Conservation (phyloP, 2,113 vertebrate species). For the Planiliza haematocheilus region DNA sequence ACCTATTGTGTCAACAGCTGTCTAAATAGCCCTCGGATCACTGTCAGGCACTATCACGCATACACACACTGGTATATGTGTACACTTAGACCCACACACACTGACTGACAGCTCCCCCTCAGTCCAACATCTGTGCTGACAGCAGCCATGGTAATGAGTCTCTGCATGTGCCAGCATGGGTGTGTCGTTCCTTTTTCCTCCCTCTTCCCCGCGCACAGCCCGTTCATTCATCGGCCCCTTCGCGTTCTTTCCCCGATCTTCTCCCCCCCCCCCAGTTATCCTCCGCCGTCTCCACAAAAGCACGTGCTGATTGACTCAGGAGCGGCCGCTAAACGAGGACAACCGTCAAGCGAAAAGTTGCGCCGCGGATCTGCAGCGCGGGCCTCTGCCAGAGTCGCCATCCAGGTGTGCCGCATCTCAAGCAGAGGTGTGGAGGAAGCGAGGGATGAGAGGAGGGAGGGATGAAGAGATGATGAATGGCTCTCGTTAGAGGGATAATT, state of each 20-base stretch:
- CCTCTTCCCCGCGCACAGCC: conserved; percentile 42
- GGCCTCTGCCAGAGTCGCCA: neutral
- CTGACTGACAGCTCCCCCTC: conserved; percentile 82
- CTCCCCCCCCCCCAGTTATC: neutral
- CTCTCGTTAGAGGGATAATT: conserved; percentile 86
- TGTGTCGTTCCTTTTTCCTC: conserved; percentile 67
- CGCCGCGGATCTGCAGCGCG: neutral
- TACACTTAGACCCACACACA: conserved; percentile 47
- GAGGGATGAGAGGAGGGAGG: conserved; percentile 54
- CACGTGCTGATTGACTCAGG: conserved; percentile 45
- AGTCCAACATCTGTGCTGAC: conserved; percentile 84
- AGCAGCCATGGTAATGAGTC: conserved; percentile 82
- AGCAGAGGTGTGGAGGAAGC: conserved; percentile 59
- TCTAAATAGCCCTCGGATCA: conserved; percentile 81
- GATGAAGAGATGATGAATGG: conserved; percentile 88
- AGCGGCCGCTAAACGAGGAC: conserved; percentile 28
- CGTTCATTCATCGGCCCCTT: conserved; percentile 68
- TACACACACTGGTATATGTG: conserved; percentile 22
- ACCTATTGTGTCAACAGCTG: conserved; percentile 82
- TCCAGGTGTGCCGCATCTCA: conserved; percentile 66
- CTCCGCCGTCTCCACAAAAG: conserved; percentile 42
- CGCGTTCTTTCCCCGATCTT: conserved; percentile 30
- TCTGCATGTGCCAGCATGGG: conserved; percentile 76
- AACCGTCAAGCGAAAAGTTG: conserved; percentile 34
- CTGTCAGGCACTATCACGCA: conserved; percentile 64